A percentile compares a stretch with the other conserved stretches of the same genome.
Conservation (phyloP, 2,888 invertebrate genomes). For the Trissolcus brochymenae region DNA sequence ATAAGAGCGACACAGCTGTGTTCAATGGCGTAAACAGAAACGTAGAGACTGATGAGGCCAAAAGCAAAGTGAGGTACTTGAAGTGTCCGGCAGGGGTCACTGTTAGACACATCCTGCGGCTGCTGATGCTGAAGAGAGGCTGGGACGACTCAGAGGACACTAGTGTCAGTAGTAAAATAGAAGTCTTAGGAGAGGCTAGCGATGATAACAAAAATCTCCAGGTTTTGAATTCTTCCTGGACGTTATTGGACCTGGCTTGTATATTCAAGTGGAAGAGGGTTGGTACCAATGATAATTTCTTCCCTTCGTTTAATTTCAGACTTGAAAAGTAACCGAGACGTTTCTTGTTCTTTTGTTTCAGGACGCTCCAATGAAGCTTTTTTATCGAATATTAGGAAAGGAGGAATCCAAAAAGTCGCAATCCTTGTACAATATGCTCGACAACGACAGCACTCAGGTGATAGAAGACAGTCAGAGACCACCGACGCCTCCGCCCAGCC, state of each 20-base stretch:
- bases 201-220: constrained; percentile 52
- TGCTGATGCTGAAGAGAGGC: constrained; percentile 80
- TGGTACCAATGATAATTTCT: constrained; percentile 61
- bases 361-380: constrained; percentile 70
- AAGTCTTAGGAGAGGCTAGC: constrained; percentile 65
- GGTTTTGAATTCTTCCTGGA: constrained; percentile 74
- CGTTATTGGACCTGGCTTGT: constrained; percentile 95
- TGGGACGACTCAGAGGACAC: constrained; percentile 66
- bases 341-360: constrained; percentile 56
- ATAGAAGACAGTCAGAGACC: constrained; percentile 71
- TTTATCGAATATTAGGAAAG: constrained; percentile 65
- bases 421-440: constrained; percentile 26
- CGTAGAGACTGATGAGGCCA: constrained; percentile 48
- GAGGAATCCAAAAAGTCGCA: constrained; percentile 58
- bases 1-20: constrained; percentile 16
- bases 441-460: constrained; percentile 47
- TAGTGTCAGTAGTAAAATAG: constrained; percentile 62
- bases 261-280: constrained; percentile 96
- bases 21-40: constrained; percentile 62
- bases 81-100: constrained; percentile 95
- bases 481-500: constrained; percentile 71
- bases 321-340: too few species aligned
- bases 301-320: too few species aligned
- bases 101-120: constrained; percentile 91
- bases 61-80: constrained; percentile 83